Base-by-base conservation (phyloP, 1,140 invertebrate genomes). In the Fragariocoptes setiger region DNA sequence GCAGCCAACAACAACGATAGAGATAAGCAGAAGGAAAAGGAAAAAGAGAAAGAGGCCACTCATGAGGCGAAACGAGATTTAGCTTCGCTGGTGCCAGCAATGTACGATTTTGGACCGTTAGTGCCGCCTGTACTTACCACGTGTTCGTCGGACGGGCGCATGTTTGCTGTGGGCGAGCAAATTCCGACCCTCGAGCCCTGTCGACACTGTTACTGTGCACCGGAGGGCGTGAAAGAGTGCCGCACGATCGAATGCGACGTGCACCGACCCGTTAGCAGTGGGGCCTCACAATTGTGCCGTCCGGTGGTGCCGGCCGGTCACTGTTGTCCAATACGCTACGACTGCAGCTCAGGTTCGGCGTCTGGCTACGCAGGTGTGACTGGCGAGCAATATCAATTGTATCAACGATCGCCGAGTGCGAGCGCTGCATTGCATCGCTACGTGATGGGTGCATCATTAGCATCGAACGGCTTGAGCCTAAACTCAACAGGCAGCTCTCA, bases 311-410 rank as follows among this genome's bases (percentile, higher is more conserved):
- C 67, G 31, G 59, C 65, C 41, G 75, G 74, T 18, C 69, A 77
- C 51, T 80, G 76, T 54, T 80, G 76, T 54, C 74, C 76, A 17
- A 69, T 71, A 35, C 74, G 72, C 49, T 80, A 79, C 51, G 69
- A 74, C 47, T 78, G 75, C n/a, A n/a, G n/a, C n/a, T n/a, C n/a
- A n/a, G n/a, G n/a, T n/a, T n/a, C n/a, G n/a, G n/a, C n/a, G n/a
- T n/a, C n/a, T n/a, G n/a, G n/a, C n/a, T n/a, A n/a, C n/a, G n/a
- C n/a, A n/a, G n/a, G n/a, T n/a, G n/a, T n/a, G n/a, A n/a, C n/a
- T n/a, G n/a, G n/a, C n/a, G n/a, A n/a, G n/a, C n/a, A n/a, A n/a
- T n/a, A n/a, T n/a, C n/a, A n/a, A n/a, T n/a, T n/a, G n/a, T n/a
- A n/a, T n/a, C n/a, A n/a, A n/a, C n/a, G n/a, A n/a, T n/a, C n/a